These are phyloP conservation scores for Bradysia coprophila DNA, from an alignment of 1,140 invertebrate species.

Conservation along the genomic window DNA sequence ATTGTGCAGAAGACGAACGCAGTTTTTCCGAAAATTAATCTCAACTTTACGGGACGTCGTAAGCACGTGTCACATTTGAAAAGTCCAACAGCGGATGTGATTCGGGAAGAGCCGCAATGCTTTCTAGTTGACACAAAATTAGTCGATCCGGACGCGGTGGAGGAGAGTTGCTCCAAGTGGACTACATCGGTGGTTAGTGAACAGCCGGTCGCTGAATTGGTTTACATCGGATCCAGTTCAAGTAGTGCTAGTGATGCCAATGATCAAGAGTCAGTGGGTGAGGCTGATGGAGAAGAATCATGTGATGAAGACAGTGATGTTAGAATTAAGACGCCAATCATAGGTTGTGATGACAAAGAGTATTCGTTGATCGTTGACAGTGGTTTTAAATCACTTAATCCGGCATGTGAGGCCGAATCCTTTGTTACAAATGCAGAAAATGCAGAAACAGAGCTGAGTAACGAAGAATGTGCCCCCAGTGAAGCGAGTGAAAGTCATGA, in stretches of 20 bases:
- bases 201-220: slow-evolving; percentile 13
- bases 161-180: slow-evolving; percentile 14
- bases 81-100: background rate
- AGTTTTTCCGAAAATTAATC: slow-evolving; percentile 13
- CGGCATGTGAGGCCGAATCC: background rate
- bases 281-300: background rate
- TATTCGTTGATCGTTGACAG: slow-evolving; percentile 6
- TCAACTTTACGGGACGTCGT: slow-evolving; percentile 14
- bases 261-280: slow-evolving; percentile 11
- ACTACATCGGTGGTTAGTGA: slow-evolving; percentile 11
- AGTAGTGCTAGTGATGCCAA: slow-evolving; percentile 8
- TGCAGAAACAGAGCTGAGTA: background rate
- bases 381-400: slow-evolving; percentile 7
- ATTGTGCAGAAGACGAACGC: slow-evolving; percentile 10
- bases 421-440: background rate
- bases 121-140: slow-evolving; percentile 15
- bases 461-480: slow-evolving; percentile 2
- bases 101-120: slow-evolving; percentile 15
- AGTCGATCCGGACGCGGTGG: slow-evolving; percentile 11
- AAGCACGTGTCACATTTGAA: slow-evolving; percentile 1
- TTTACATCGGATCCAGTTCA: slow-evolving; percentile 18
- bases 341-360: slow-evolving; percentile 15
- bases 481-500: slow-evolving; percentile 2
- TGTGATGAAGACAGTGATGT: background rate
- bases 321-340: slow-evolving; percentile 10